phyloP scores from a whole-genome alignment of 2,797 vertebrate genomes.

The Cheirogaleus major region DNA sequence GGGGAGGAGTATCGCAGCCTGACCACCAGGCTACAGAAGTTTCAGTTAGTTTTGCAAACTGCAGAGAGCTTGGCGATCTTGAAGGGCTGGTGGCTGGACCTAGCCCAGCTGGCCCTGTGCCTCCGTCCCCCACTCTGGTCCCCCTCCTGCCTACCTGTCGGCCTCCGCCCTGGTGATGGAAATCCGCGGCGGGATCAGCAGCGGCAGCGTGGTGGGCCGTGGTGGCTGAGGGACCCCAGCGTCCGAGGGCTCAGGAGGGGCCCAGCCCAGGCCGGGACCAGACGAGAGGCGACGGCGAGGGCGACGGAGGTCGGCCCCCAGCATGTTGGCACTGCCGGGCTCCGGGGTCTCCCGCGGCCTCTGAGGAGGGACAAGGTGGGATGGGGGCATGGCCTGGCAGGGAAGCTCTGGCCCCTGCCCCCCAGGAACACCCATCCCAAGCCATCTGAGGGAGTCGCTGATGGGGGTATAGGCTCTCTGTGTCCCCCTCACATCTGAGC shows the following conservation, averaged over 20 bases:
- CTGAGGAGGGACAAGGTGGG: constrained; percentile 63
- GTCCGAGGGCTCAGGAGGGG: constrained; percentile 87
- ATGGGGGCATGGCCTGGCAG: background rate
- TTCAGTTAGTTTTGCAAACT: constrained; percentile 25
- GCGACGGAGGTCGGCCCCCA: constrained; percentile 88
- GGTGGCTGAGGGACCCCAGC: constrained; percentile 83
- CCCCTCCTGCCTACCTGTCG: constrained; percentile 85
- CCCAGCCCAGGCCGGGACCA: constrained; percentile 86
- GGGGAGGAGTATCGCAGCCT: background rate
- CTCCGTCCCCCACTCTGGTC: background rate
- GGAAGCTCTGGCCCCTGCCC: background rate
- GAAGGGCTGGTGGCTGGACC: background rate
- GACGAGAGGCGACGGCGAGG: constrained; percentile 86
- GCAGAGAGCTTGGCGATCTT: background rate
- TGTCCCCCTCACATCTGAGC: background rate
- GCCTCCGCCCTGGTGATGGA: constrained; percentile 89
- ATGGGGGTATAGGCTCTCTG: background rate
- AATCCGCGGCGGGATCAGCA: constrained; percentile 90
- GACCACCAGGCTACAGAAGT: background rate
- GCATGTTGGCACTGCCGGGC: constrained; percentile 85
- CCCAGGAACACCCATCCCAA: background rate
- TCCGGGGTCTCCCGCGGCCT: constrained; percentile 84
- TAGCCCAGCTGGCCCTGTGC: background rate
- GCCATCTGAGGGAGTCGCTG: background rate
- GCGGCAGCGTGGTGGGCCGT: constrained; percentile 89